Conservation (phyloP, 2,797 vertebrate species). For the Hyperoplus immaculatus region DNA sequence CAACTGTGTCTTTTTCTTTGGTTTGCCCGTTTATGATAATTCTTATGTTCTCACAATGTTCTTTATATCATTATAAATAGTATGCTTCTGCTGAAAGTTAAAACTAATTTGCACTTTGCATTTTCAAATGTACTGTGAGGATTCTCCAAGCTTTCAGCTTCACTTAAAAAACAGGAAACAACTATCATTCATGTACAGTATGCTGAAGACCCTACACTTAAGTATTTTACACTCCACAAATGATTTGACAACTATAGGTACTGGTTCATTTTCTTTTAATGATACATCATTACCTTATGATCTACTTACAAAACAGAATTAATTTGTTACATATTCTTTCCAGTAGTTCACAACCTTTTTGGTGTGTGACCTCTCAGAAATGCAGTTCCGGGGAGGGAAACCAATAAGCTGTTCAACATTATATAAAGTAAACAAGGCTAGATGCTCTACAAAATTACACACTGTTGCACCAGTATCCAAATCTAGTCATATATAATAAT, state of each 20-base stretch:
- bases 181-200: background rate
- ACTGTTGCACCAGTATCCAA: background rate
- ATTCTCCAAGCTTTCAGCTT: background rate
- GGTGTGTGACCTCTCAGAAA: background rate
- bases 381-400: background rate
- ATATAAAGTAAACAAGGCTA: background rate
- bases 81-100: background rate
- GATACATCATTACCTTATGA: background rate
- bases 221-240: background rate
- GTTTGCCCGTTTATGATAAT: background rate
- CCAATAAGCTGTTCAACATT: background rate
- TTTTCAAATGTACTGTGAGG: too few relatives aligned
- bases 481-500: background rate
- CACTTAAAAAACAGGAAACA: background rate
- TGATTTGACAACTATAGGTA: background rate
- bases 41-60: background rate
- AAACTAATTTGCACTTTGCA: background rate
- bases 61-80: background rate
- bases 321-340: background rate
- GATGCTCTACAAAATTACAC: background rate
- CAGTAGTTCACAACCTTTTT: background rate
- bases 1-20: constrained; percentile 40
- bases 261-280: background rate
- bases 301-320: background rate
- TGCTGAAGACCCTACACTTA: background rate